Evolutionary conservation across 2,797 vertebrate genomes (phyloP).

Genomic region (Crenuchus spilurus): DNA sequence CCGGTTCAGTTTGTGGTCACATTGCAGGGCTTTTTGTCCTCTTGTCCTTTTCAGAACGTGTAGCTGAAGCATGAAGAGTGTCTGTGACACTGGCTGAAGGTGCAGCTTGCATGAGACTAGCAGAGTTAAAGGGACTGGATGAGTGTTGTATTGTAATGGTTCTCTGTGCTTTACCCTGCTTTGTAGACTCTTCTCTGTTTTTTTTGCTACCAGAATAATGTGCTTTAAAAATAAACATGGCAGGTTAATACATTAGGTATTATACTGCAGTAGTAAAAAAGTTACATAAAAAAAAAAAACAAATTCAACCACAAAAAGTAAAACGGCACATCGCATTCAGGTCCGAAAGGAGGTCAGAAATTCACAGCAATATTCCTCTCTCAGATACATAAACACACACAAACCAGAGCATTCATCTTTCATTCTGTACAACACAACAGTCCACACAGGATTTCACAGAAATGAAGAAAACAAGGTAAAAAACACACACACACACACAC

Average conservation of each 20-base stretch:
- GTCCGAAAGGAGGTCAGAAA: conserved; percentile 64
- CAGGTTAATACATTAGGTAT: conserved; percentile 55
- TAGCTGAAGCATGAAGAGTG: too few relatives aligned
- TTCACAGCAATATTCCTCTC: conserved; percentile 82
- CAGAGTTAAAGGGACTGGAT: too few relatives aligned
- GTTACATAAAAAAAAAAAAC: conserved; percentile 51
- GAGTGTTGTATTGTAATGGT: neutral
- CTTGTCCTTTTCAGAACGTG: too few relatives aligned
- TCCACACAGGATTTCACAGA: conserved; percentile 82
- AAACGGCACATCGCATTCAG: conserved; percentile 67
- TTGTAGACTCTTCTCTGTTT: neutral
- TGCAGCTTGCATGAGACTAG: too few relatives aligned
- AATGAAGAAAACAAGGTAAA: conserved; percentile 77
- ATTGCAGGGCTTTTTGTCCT: too few relatives aligned
- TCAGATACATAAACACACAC: conserved; percentile 51
- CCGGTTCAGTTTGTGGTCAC: too few relatives aligned
- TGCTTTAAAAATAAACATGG: conserved; percentile 66
- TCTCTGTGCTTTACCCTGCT: conserved; percentile 4
- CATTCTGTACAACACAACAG: conserved; percentile 73
- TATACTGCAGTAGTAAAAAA: conserved; percentile 53
- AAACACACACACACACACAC: conserved; percentile 77
- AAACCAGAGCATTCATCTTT: conserved; percentile 67
- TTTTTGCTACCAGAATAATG: conserved; percentile 52
- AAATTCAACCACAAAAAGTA: conserved; percentile 55
- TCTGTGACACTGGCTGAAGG: too few relatives aligned